These are phyloP conservation scores for Channa striata DNA, from an alignment of 2,797 vertebrate species.

Conservation along the genomic window DNA sequence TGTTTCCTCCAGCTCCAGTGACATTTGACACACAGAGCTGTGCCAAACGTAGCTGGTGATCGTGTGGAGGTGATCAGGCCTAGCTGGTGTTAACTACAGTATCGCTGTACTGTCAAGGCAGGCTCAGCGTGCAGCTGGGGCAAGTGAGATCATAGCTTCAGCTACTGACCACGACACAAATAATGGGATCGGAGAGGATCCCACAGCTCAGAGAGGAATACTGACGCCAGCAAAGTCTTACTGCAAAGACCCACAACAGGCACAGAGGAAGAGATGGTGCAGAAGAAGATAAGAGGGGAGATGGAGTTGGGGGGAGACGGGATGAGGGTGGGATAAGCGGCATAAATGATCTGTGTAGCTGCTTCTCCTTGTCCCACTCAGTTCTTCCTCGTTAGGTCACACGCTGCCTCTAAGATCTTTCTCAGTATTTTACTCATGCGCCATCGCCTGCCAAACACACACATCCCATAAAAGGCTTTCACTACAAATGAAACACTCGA, in stretches of 20 bases:
- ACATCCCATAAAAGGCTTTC: constrained; percentile 64
- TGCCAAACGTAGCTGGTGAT: background rate
- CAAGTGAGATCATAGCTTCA: constrained; percentile 69
- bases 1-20: too few relatives aligned
- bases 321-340: constrained; percentile 14
- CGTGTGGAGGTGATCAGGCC: constrained; percentile 10
- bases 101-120: constrained; percentile 19
- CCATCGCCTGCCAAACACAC: constrained; percentile 38
- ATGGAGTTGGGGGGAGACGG: background rate
- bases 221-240: constrained; percentile 58
- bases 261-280: background rate
- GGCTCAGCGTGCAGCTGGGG: constrained; percentile 29
- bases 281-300: constrained; percentile 11
- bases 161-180: constrained; percentile 64
- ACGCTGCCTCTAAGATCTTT: constrained; percentile 31
- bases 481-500: constrained; percentile 37
- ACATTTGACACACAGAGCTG: background rate
- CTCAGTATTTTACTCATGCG: constrained; percentile 33
- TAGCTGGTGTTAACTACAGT: constrained; percentile 23
- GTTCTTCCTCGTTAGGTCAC: constrained; percentile 23
- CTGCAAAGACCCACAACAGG: constrained; percentile 24
- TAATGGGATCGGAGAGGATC: constrained; percentile 80
- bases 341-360: background rate
- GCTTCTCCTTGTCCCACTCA: constrained; percentile 2
- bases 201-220: constrained; percentile 57